These are phyloP conservation scores for Cryptotis parvus DNA, from an alignment of 2,113 vertebrate species.

Conservation along the genomic window DNA sequence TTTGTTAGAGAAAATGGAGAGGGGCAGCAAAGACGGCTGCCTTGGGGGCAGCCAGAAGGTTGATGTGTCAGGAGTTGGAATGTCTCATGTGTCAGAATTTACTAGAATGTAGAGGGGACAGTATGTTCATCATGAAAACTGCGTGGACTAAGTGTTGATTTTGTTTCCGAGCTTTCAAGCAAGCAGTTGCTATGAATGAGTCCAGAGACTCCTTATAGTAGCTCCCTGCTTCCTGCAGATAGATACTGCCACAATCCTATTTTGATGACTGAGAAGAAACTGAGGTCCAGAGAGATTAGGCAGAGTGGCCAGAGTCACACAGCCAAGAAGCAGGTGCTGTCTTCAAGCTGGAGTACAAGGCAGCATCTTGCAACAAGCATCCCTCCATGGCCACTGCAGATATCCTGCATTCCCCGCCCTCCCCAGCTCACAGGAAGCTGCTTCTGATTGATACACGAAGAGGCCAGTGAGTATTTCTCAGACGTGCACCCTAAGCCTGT, in stretches of 20 bases:
- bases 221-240: background rate
- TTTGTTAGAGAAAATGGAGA: background rate
- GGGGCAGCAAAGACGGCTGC: background rate
- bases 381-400: too few species aligned
- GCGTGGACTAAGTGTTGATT: background rate
- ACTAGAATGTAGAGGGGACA: background rate
- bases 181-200: background rate
- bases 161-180: background rate
- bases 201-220: background rate
- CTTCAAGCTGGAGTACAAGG: background rate
- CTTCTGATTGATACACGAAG: background rate
- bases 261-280: background rate
- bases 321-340: background rate
- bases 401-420: background rate
- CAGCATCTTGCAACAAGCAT: background rate
- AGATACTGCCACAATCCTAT: background rate
- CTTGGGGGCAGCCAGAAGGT: too few species aligned
- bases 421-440: background rate
- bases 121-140: background rate
- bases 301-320: accelerated
- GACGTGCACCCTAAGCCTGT: too few species aligned
- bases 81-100: accelerated
- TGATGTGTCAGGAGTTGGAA: background rate
- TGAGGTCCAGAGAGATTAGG: slow-evolving; percentile 11
- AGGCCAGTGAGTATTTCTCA: background rate